phyloP scores from a whole-genome alignment of 2,113 vertebrate species.

The Eubucco bourcierii region DNA sequence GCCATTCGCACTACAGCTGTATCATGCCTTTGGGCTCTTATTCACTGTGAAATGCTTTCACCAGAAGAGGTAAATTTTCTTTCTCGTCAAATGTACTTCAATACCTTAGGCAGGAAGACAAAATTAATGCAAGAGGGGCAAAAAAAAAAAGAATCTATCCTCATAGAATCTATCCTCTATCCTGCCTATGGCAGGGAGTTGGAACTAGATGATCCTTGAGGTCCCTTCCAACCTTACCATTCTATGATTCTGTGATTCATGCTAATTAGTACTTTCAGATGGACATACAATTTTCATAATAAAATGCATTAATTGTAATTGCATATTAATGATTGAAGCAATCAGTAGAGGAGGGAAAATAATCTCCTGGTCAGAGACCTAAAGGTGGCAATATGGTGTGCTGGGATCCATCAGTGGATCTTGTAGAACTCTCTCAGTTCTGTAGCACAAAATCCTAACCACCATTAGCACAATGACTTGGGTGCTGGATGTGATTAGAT shows the following conservation, averaged over 20 bases:
- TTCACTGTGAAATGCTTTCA: slow-evolving; percentile 76
- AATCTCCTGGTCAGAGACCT: not conserved
- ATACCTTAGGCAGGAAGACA: not conserved
- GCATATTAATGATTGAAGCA: not conserved
- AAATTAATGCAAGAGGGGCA: not conserved
- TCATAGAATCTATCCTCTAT: no score
- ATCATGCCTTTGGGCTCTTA: slow-evolving; percentile 89
- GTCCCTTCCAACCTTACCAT: no score
- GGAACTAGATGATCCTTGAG: no score
- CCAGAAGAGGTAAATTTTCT: slow-evolving; percentile 80
- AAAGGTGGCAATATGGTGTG: not conserved
- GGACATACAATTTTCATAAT: not conserved
- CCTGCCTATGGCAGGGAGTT: no score
- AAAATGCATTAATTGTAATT: not conserved
- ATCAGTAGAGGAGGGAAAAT: not conserved
- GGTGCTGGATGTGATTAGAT: fast-evolving
- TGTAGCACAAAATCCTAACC: not conserved
- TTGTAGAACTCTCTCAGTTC: not conserved
- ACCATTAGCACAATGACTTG: fast-evolving
- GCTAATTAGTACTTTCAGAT: not conserved
- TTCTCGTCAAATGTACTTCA: not conserved
- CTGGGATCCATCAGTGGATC: not conserved
- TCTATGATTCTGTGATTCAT: no score
- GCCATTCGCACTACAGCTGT: slow-evolving; percentile 88
- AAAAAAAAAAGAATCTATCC: fast-evolving